These are phyloP conservation scores for Argopecten irradians DNA, from an alignment of 1,140 invertebrate genomes.

Conservation along the genomic window DNA sequence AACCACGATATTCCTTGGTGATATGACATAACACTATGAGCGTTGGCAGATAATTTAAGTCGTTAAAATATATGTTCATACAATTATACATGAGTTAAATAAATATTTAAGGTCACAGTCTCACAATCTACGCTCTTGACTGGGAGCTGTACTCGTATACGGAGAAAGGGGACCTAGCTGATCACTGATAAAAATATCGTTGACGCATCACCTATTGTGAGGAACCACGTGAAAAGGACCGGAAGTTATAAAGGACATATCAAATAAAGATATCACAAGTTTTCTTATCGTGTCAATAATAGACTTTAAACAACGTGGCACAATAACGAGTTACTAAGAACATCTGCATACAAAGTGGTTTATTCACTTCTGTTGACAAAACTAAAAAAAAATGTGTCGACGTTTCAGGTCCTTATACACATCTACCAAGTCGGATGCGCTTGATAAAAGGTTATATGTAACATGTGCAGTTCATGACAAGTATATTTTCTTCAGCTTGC, in stretches of 20 bases:
- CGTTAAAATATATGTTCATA: neutral
- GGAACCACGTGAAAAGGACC: neutral
- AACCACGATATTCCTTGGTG: neutral
- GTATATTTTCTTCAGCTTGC: neutral
- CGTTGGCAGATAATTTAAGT: no score
- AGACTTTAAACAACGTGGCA: neutral
- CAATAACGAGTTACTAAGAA: conserved; percentile 16
- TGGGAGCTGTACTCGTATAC: neutral
- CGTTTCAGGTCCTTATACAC: neutral
- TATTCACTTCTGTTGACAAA: neutral
- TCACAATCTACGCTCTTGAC: neutral
- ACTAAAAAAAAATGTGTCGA: neutral
- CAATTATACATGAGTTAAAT: neutral
- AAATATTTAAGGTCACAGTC: neutral
- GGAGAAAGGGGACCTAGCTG: neutral
- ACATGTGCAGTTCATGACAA: neutral
- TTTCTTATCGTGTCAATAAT: neutral
- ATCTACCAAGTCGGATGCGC: neutral
- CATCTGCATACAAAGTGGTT: conserved; percentile 21
- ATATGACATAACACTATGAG: neutral
- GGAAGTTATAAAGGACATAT: conserved; percentile 16
- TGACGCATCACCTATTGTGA: neutral
- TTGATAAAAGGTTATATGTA: neutral
- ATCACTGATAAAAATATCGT: neutral
- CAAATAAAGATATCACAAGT: conserved; percentile 5